Evolutionary conservation across 2,888 invertebrate species (phyloP).

Genomic region (Brachycybe producta): DNA sequence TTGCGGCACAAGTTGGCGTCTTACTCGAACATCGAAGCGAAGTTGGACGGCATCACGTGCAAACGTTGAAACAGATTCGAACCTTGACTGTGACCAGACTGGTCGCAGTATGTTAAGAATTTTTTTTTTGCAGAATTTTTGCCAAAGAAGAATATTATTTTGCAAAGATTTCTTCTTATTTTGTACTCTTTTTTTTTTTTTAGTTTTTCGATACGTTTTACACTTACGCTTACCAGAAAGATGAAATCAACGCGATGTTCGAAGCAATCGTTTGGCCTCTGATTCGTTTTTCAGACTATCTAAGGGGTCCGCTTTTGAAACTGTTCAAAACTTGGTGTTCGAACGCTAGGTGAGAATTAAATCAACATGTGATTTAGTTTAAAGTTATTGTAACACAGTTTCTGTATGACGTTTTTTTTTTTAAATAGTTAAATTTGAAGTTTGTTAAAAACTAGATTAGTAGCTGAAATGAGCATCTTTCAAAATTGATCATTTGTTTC

Average conservation of each 20-base stretch:
- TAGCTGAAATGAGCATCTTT: not conserved
- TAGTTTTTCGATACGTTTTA: constrained; percentile 70
- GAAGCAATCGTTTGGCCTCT: constrained; percentile 68
- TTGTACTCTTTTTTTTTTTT: constrained; percentile 32
- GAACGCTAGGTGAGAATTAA: constrained; percentile 47
- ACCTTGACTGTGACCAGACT: too few species aligned
- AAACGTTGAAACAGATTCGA: constrained; percentile 29
- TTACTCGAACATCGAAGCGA: constrained; percentile 40
- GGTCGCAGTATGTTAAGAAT: too few species aligned
- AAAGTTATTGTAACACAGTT: not conserved
- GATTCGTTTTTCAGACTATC: constrained; percentile 46
- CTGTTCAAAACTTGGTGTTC: constrained; percentile 67
- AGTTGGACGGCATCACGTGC: constrained; percentile 27
- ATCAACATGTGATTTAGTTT: not conserved
- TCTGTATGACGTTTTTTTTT: constrained; percentile 1
- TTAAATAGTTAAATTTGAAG: constrained; percentile 10
- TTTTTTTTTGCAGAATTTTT: too few species aligned
- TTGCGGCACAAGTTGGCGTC: constrained; percentile 50
- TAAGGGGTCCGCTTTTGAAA: constrained; percentile 59
- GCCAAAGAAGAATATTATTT: too few species aligned
- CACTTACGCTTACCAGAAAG: constrained; percentile 53
- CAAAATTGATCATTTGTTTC: too few species aligned
- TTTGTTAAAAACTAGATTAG: not conserved
- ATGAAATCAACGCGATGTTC: constrained; percentile 61
- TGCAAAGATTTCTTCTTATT: too few species aligned